Evolutionary conservation across 2,888 invertebrate genomes (phyloP).

Genomic region (Chironomus tentans): DNA sequence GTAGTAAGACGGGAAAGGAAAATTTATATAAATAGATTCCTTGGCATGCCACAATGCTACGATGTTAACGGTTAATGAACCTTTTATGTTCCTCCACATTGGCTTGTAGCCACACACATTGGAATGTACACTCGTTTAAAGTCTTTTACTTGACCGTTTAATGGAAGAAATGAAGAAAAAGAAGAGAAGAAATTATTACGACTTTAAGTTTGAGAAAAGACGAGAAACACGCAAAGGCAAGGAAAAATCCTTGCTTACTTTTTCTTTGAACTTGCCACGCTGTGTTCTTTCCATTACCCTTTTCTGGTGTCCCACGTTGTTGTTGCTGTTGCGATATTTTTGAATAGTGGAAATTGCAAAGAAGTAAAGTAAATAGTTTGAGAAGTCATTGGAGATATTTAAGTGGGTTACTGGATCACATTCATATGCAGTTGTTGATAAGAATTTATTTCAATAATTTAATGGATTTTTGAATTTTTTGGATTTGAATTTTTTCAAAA

Average conservation of each 20-base stretch:
- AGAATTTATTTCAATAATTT: too few species aligned
- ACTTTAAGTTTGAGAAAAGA: background rate
- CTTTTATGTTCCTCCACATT: background rate
- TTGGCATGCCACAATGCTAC: conserved; percentile 24
- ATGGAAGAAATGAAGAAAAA: background rate
- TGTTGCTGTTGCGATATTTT: too few species aligned
- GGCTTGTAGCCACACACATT: background rate
- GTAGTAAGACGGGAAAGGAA: background rate
- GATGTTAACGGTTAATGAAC: conserved; percentile 25
- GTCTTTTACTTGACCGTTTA: background rate
- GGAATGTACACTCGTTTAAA: background rate
- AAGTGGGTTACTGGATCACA: too few species aligned
- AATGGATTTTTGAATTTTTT: too few species aligned
- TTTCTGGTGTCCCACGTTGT: background rate
- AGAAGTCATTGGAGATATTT: too few species aligned
- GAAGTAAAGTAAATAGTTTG: too few species aligned
- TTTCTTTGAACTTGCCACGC: conserved; percentile 13
- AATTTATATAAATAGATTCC: conserved; percentile 7
- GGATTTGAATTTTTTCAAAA: too few species aligned
- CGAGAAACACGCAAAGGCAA: conserved; percentile 12
- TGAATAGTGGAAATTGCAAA: too few species aligned
- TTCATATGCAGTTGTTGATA: too few species aligned
- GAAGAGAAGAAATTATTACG: background rate
- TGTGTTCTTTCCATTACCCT: background rate
- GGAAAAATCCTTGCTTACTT: conserved; percentile 1